Evolutionary conservation across 2,797 vertebrate genomes (phyloP).

Genomic region (Hemitrygon akajei): DNA sequence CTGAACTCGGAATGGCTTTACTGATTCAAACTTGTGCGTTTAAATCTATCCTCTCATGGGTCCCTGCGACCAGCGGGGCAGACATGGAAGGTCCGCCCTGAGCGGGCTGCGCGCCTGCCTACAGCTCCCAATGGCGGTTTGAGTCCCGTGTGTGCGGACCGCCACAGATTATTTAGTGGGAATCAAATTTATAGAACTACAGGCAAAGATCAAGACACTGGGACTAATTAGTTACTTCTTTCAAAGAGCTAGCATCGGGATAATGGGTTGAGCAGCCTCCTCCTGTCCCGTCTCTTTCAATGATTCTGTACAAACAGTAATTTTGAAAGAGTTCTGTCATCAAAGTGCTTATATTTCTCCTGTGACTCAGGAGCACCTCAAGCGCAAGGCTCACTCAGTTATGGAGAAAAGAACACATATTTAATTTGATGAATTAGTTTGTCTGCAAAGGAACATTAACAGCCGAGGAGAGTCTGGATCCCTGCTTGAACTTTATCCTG

Average conservation of each 20-base stretch:
- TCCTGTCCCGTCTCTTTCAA: neutral
- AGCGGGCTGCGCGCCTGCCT: too few species aligned
- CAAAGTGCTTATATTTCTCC: neutral
- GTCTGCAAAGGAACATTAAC: constrained; percentile 31
- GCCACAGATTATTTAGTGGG: too few species aligned
- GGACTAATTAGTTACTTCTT: neutral
- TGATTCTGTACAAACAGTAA: too few species aligned
- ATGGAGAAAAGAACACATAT: neutral
- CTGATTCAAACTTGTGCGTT: too few species aligned
- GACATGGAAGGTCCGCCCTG: too few species aligned
- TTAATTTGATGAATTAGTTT: constrained; percentile 37
- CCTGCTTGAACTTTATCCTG: constrained; percentile 35
- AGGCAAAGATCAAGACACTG: neutral
- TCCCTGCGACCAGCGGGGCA: too few species aligned
- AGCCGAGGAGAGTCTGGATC: constrained; percentile 20
- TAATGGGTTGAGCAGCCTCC: neutral
- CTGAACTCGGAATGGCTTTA: too few species aligned
- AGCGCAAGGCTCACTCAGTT: neutral
- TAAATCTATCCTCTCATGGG: too few species aligned
- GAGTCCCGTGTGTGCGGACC: too few species aligned
- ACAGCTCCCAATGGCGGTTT: too few species aligned
- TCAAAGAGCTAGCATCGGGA: neutral
- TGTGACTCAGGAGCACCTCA: neutral
- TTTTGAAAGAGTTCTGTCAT: neutral
- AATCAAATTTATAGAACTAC: neutral